phyloP scores from a whole-genome alignment of 2,888 invertebrate species.

The Chrysotoxum bicinctum region DNA sequence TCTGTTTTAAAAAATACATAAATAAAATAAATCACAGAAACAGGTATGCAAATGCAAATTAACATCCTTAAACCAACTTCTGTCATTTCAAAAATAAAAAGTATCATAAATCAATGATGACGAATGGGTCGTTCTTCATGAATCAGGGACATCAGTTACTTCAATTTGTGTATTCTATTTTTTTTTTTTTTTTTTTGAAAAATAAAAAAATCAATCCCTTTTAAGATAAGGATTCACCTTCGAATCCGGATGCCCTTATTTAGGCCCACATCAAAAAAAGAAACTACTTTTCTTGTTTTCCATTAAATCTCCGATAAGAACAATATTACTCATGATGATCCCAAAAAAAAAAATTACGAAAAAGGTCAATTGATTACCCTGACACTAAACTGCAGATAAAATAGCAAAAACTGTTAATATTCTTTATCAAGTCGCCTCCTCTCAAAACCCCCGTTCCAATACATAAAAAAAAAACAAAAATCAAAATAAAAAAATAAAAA shows the following conservation, averaged over 20 bases:
- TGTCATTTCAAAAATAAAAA: background rate
- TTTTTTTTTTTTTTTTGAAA: background rate
- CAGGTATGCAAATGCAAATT: too few species aligned
- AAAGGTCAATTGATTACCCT: constrained; percentile 31
- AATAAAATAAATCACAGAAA: too few species aligned
- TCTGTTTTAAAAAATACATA: too few species aligned
- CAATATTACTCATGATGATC: background rate
- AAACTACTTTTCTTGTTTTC: background rate
- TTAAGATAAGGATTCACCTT: constrained; percentile 39
- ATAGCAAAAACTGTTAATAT: constrained; percentile 8
- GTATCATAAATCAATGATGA: background rate
- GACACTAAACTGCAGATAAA: constrained; percentile 21
- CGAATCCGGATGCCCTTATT: background rate
- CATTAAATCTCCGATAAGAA: constrained; percentile 1
- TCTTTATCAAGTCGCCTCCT: background rate
- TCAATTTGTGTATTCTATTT: background rate
- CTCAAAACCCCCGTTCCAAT: background rate
- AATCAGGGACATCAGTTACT: background rate
- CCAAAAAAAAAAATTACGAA: background rate
- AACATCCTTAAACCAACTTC: background rate
- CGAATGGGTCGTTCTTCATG: background rate
- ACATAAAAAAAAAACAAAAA: background rate
- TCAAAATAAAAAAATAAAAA: background rate
- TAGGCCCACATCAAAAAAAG: background rate
- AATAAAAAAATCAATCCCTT: background rate